Evolutionary conservation across 2,888 invertebrate species (phyloP), one percentile per base, ranked within the genome.

Genomic region (Calameuta filiformis): DNA sequence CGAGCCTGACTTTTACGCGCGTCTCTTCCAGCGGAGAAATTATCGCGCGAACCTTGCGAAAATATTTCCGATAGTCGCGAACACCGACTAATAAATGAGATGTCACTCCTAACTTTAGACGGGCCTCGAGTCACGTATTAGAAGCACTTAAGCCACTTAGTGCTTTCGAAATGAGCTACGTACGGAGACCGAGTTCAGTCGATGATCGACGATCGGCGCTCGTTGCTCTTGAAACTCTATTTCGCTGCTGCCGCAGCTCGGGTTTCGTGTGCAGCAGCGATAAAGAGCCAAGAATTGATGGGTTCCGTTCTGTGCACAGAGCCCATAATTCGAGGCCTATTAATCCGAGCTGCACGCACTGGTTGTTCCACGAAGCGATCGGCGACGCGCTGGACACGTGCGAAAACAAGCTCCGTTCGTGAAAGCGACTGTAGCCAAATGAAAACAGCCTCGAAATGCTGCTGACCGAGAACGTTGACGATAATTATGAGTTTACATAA

Each of bases 81-180:
- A 23, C 9, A 35, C 2, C 23, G 56, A 56, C 56, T 23, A 23
- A 56, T 23, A 23, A 56, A 56, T 9, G 0, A 56, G 56, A 56
- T 56, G 56, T 56, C 56, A 56, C 56, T 56, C 23, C 56, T 56
- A 56, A 56, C 56, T 56, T 56, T 56, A 56, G 56, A 56, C 56
- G 56, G 23, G 0, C 56, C 56, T 56, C 56, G 9, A 56, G 56
- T 56, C 56, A 56, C 23, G 81, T 73, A 82, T 84, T 85, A 84
- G 81, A 80, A 79, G 78, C 79, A 83, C 82, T 84, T 83, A 79
- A 80, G 81, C 75, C 79, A 77, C 80, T 83, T 83, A 81, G 80
- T 81, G 79, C 79, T 76, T 83, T 83, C 23, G 23, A 56, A 56
- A 56, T 56, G 56, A 56, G 56, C 56, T 23, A 56, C 56, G 56